phyloP scores from a whole-genome alignment of 1,140 invertebrate species.

The Drosophila hydei region DNA sequence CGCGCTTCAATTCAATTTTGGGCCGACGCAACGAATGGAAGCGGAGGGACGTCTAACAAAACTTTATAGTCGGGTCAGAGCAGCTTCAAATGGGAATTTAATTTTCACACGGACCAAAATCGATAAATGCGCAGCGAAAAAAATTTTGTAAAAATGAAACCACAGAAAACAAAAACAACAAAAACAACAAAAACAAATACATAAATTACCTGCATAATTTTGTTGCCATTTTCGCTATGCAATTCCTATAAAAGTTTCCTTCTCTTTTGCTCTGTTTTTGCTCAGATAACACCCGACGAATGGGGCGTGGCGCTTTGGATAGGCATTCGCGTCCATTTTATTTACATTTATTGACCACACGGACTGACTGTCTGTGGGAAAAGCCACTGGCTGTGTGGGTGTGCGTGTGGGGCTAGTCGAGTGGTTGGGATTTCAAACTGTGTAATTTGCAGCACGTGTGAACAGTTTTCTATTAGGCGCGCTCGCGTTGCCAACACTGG shows the following conservation, averaged over 20 bases:
- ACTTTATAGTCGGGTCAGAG: slow-evolving; percentile 42
- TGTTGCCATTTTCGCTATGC: slow-evolving; percentile 43
- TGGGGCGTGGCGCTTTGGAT: slow-evolving; percentile 32
- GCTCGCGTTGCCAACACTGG: slow-evolving; percentile 32
- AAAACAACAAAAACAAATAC: slow-evolving; percentile 43
- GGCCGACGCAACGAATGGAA: not conserved
- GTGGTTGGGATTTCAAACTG: slow-evolving; percentile 13
- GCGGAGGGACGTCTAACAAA: slow-evolving; percentile 34
- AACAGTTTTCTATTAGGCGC: slow-evolving; percentile 58
- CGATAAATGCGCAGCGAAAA: slow-evolving; percentile 42
- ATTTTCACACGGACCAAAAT: slow-evolving; percentile 69
- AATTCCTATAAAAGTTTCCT: slow-evolving; percentile 42
- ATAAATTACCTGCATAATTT: slow-evolving; percentile 74
- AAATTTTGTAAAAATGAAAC: not conserved
- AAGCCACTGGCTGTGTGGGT: slow-evolving; percentile 14
- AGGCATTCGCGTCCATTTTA: slow-evolving; percentile 43
- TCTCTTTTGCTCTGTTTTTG: slow-evolving; percentile 9
- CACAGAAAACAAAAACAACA: slow-evolving; percentile 12
- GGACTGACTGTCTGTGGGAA: slow-evolving; percentile 23
- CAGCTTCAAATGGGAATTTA: slow-evolving; percentile 69
- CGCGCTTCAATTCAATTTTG: slow-evolving; percentile 75
- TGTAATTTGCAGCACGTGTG: slow-evolving; percentile 69
- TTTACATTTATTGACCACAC: slow-evolving; percentile 72
- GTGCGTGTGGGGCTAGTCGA: slow-evolving; percentile 6
- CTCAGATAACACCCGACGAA: slow-evolving; percentile 31